Base-by-base conservation (phyloP, 2,888 invertebrate genomes). In the Lasius fuliginosus region DNA sequence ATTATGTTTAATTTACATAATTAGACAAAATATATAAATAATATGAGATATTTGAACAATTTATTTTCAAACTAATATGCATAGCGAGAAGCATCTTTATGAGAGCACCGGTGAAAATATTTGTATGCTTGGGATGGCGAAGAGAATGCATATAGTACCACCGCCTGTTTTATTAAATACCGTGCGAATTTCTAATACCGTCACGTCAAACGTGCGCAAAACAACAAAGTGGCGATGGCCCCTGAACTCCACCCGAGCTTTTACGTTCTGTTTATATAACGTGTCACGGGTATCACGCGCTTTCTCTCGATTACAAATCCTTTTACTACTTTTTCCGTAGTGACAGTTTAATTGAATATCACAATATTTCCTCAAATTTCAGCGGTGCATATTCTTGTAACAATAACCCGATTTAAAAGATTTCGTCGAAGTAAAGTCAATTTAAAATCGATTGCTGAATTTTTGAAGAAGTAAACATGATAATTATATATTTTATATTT, bases 161-260 rank as follows among this genome's bases (percentile, higher is more conserved):
- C 15, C 68, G 18, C 23, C 2, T 12, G 9, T 33, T 15, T 46
- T 60, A 79, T 81, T 71, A 60, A 81, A 73, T 81, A 81, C 46
- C 60, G 58, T 46, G 60, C 46, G 18, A 60, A 60, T 30, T 81
- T 73, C 33, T 60, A 71, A 46, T 58, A 58, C 23, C 15, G 42
- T 23, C 23, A 73, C 23, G 53, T n/a, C 67, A 40, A 68, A 67
- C 27, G 27, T 40, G 27, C 33, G 53, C 49, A 42, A 53, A 77
- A 68, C n/a, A 42, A 68, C 73, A 36, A 79, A 79, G 36, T 42
- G 56, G 68, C 42, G 68, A 77, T 40, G 15, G 40, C 69, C n/a
- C 33, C 23, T 46, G 60, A 71, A 73, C 60, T 27, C 73, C 58
- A 81, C 73, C 46, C 46, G 36, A 81, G 60, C 33, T 79, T 79